These are phyloP conservation scores for Pristionchus entomophagus DNA, from an alignment of 2,888 invertebrate species.

Conservation along the genomic window DNA sequence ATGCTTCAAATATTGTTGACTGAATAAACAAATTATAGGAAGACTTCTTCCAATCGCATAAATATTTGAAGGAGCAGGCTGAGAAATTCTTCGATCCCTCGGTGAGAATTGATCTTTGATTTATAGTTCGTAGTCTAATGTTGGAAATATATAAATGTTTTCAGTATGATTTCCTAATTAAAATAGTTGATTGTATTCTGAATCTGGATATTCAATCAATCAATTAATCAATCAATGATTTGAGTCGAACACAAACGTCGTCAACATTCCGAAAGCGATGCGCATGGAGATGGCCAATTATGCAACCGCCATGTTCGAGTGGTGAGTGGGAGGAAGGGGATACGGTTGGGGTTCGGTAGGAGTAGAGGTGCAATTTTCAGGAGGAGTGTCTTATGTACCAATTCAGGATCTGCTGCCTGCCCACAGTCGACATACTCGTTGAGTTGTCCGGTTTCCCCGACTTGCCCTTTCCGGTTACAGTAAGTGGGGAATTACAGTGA, in stretches of 20 bases:
- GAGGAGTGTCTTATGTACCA: neutral
- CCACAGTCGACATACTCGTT: neutral
- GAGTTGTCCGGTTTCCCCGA: neutral
- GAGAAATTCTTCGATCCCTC: neutral
- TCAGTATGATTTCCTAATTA: too few species aligned
- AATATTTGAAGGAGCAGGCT: neutral
- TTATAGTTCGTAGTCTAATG: neutral
- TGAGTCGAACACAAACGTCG: constrained; percentile 8
- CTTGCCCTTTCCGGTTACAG: constrained; percentile 26
- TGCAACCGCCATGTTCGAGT: neutral
- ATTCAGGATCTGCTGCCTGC: constrained; percentile 29
- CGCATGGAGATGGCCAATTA: neutral
- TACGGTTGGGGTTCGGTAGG: neutral
- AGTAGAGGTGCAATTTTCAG: neutral
- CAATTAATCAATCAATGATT: neutral
- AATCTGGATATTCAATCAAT: neutral
- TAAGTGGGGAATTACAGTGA: neutral
- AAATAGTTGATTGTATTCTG: too few species aligned
- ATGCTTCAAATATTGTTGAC: neutral
- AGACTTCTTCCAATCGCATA: neutral
- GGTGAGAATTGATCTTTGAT: too few species aligned
- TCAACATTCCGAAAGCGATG: neutral
- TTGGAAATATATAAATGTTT: too few species aligned
- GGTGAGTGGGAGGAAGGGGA: neutral
- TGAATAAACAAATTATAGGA: neutral